Conservation (phyloP, 1,140 invertebrate genomes). For the Meloidogyne exigua region DNA sequence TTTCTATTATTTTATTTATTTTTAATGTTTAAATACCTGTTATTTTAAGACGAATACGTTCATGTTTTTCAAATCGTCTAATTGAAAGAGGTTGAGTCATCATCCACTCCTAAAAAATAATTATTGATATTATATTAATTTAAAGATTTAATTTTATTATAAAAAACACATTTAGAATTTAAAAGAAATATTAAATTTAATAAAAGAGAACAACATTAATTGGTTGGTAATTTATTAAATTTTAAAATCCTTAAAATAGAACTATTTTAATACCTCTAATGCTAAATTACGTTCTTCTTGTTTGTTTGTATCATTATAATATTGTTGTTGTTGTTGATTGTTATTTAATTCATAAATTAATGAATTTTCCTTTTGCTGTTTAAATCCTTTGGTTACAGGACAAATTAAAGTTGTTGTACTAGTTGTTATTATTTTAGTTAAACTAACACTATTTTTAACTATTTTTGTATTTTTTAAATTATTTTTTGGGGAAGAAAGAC, state of each 20-base stretch:
- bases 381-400: background rate
- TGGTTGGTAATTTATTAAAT: no score
- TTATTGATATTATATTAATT: background rate
- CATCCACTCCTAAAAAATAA: constrained; percentile 27
- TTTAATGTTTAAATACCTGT: constrained; percentile 9
- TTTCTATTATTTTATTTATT: no score
- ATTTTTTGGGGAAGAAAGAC: no score
- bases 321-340: background rate
- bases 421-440: constrained; percentile 5
- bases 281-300: background rate
- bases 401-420: background rate
- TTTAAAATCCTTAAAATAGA: no score
- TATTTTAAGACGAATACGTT: constrained; percentile 27
- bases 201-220: no score
- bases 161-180: no score
- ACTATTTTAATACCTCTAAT: background rate
- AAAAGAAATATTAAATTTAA: no score
- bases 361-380: background rate
- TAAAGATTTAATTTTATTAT: no score
- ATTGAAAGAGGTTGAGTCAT: constrained; percentile 22
- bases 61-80: constrained; percentile 25
- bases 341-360: background rate
- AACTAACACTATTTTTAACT: background rate
- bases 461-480: background rate
- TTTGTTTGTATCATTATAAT: background rate